Conservation (phyloP, 2,797 vertebrate species). For the Tapirus indicus region DNA sequence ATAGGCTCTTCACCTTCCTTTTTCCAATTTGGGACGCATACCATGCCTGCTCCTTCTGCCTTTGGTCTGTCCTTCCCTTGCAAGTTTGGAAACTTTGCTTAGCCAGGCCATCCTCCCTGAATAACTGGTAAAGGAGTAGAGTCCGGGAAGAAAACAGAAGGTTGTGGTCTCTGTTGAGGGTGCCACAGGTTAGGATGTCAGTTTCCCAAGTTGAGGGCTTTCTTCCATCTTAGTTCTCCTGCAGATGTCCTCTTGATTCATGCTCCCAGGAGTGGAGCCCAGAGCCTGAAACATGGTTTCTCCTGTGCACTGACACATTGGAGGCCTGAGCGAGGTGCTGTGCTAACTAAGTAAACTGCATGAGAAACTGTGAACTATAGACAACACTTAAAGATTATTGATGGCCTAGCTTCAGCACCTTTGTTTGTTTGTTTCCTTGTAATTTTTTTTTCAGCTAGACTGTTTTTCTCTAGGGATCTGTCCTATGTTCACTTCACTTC, state of each 20-base stretch:
- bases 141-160: neutral
- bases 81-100: conserved; percentile 3
- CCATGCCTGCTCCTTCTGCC: neutral
- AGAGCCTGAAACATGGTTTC: neutral
- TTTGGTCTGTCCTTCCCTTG: neutral
- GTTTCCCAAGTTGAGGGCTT: neutral
- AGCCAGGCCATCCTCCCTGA: neutral
- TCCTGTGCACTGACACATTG: accelerated
- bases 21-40: neutral
- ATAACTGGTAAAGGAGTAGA: neutral
- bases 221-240: neutral
- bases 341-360: neutral
- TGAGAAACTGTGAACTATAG: neutral
- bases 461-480: conserved; percentile 28
- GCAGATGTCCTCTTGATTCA: neutral
- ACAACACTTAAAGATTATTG: neutral
- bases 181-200: neutral
- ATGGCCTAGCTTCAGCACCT: neutral
- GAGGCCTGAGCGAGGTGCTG: neutral
- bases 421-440: neutral
- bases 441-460: neutral
- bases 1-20: neutral
- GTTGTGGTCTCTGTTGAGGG: neutral
- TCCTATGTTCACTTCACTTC: neutral
- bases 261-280: neutral